Evolutionary conservation across 2,797 vertebrate species (phyloP), one percentile per base, ranked within the genome.

Genomic region (Alectoris magna): DNA sequence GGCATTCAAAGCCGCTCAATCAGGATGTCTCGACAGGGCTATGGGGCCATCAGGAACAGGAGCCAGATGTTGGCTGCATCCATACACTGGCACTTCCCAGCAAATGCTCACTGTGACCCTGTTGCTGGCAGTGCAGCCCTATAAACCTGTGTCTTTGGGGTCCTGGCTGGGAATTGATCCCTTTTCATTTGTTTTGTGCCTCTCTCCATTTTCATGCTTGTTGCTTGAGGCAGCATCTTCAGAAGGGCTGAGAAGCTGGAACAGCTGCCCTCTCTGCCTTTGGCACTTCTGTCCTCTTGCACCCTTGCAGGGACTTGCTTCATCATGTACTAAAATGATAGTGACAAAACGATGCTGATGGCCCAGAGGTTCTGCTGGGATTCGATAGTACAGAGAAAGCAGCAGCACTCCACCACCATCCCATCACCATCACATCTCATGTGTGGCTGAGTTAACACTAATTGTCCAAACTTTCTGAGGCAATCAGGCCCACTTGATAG

Each of bases 241-340:
- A 19, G 36, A 72, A 12, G 3, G 23, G 51, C 15, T 0, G 0
- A 69, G 49, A 26, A 56, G 46, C 39, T 0, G 0, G 64, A 74
- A 59, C 1, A 0, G 21, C 19, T 3, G 0, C 64, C 2, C 26
- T 66, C 26, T 84, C 69, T 0, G 1, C 38, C 12, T 77, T 62
- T 24, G 62, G 16, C 2, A 4, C 26, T 11, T n/a, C 55, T 18
- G 31, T 74, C 71, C 55, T 41, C 21, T 77, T 5, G 2, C 19
- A 19, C 23, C 6, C 43, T 3, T 2, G 10, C 0, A 0, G 16
- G 24, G 10, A 29, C 44, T 84, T 1, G 1, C 9, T 10, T 41
- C 8, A 4, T 58, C 41, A 5, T 0, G 0, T n/a, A 11, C 66
- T 58, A 43, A 12, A 80, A 55, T 4, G 62, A 66, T 62, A 2